Evolutionary conservation across 2,113 vertebrate species (phyloP), one percentile per base, ranked within the genome.

Genomic region (Stictonetta naevosa): DNA sequence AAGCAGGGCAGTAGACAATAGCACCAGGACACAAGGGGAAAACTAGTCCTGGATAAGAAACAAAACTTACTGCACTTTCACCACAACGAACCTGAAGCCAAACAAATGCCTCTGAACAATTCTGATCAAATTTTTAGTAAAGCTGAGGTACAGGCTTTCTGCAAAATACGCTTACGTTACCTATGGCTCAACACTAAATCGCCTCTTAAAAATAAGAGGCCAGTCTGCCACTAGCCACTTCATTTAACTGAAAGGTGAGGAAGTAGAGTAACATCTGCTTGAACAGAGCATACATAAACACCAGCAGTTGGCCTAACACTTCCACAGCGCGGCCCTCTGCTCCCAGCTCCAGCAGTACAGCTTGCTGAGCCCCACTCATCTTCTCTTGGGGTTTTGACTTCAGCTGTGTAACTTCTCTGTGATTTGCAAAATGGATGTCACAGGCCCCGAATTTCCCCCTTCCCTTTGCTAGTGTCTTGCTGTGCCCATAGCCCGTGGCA

Each of bases 341-440:
- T 46, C 34, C 33, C 0, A 28, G 7, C 52, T 86, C 77, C 34
- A 31, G 29, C 23, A 91, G 67, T 17, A 58, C 58, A 77, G 89
- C 67, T 91, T 69, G 18, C 34, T 44, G 11, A 92, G 48, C 25
- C 71, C 55, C 53, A 11, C n/a, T 86, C 60, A 34, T n/a, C 69
- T 42, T 22, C 60, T 59, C 56, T 8, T 10, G 13, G 20, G 60
- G 34, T 34, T 90, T 83, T 40, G 46, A 55, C n/a, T 86, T 29
- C 0, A 0, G 55, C 46, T 25, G 0, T 13, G 10, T 21, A 83
- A 56, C 42, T 53, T 79, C 26, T 16, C 44, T 26, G 36, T 23
- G 25, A 46, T 36, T 79, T 0, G 3, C 59, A 79, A 66, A 58
- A 82, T 6, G 42, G 31, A 13, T 10, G 25, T 58, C 81, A 34